phyloP scores from a whole-genome alignment of 2,113 vertebrate genomes.

The Zosterops lateralis region DNA sequence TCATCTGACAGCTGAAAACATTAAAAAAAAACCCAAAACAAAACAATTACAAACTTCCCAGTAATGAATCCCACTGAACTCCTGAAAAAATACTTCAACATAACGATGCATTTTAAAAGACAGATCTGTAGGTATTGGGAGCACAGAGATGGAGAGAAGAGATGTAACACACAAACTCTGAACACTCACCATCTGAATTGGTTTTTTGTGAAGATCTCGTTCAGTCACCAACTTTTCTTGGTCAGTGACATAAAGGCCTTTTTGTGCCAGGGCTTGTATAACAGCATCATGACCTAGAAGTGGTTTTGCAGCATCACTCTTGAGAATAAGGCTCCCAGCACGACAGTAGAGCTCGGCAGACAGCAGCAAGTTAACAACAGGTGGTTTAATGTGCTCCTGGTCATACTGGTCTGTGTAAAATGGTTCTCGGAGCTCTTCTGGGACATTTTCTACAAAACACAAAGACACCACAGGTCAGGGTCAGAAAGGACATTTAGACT shows the following conservation, averaged over 20 bases:
- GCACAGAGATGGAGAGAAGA: neutral
- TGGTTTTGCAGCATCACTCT: constrained; percentile 87
- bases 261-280: constrained; percentile 93
- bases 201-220: constrained; percentile 90
- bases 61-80: neutral
- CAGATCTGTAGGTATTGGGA: neutral
- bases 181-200: constrained; percentile 92
- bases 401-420: constrained; percentile 99
- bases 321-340: constrained; percentile 90
- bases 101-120: neutral
- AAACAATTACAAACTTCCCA: neutral
- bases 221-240: constrained; percentile 93
- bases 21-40: neutral
- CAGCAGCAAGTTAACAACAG: constrained; percentile 88
- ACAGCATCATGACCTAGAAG: constrained; percentile 92
- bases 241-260: constrained; percentile 94
- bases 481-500: neutral
- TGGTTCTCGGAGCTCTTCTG: constrained; percentile 87
- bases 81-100: neutral
- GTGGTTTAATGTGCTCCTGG: constrained; percentile 96
- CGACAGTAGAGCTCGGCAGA: constrained; percentile 95
- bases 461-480: neutral
- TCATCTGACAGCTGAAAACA: neutral
- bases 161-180: neutral
- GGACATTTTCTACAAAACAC: constrained; percentile 83